A percentile compares a stretch with the other conserved stretches of the same genome.
These are phyloP conservation scores for Phragmatobia fuliginosa DNA, from an alignment of 2,888 invertebrate species.

Conservation along the genomic window DNA sequence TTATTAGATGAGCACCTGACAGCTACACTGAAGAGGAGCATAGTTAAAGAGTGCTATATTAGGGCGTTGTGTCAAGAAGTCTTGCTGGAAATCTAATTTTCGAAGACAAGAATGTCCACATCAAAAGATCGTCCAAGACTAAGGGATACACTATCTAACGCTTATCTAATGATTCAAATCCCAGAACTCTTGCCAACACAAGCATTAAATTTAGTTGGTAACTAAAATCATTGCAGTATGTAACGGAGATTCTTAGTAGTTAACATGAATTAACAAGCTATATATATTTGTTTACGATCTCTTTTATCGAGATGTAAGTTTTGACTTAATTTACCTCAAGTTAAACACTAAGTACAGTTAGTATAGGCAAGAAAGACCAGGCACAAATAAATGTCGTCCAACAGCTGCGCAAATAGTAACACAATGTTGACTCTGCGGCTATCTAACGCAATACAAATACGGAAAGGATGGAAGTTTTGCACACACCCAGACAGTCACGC, in stretches of 20 bases:
- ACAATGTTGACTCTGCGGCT: constrained; percentile 16
- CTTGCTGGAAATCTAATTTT: background rate
- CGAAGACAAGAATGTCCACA: background rate
- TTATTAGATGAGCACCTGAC: no score
- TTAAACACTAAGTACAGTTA: background rate
- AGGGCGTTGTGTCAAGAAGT: background rate
- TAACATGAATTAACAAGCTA: background rate
- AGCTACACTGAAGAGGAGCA: no score
- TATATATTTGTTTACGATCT: background rate
- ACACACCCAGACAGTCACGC: constrained; percentile 7
- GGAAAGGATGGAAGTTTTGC: constrained; percentile 25
- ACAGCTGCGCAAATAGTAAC: constrained; percentile 17
- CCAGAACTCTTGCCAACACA: background rate
- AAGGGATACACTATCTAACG: no score
- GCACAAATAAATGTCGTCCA: background rate
- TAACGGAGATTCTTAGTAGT: background rate
- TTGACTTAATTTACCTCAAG: background rate
- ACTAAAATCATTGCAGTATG: background rate
- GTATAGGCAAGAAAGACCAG: background rate
- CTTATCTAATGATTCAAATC: background rate
- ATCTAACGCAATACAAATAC: constrained; percentile 24
- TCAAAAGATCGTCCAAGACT: background rate
- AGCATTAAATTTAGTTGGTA: background rate
- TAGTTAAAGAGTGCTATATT: background rate
- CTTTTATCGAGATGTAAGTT: background rate